Evolutionary conservation across 1,140 invertebrate genomes (phyloP).

Genomic region (Calliopsis andreniformis): DNA sequence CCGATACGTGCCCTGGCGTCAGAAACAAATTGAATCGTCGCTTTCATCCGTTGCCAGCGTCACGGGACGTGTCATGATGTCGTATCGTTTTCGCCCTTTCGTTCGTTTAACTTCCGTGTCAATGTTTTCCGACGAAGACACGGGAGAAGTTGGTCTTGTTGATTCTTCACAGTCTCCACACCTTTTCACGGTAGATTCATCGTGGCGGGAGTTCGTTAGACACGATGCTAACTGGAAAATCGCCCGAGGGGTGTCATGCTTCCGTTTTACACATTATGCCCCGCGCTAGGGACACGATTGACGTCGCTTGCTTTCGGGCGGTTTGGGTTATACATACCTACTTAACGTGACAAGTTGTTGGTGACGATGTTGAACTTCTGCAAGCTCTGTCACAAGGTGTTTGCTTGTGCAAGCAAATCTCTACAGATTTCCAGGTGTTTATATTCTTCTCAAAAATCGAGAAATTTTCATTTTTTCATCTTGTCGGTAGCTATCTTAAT

Average conservation of each 20-base stretch:
- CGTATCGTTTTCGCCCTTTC: neutral
- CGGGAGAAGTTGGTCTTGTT: conserved; percentile 14
- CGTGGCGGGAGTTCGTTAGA: conserved; percentile 53
- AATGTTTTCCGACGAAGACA: neutral
- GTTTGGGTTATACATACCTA: conserved; percentile 39
- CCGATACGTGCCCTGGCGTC: no score
- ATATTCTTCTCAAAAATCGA: neutral
- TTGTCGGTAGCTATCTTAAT: no score
- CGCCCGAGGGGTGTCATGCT: conserved; percentile 20
- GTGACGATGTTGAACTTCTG: no score
- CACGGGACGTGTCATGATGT: no score
- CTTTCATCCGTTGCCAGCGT: neutral
- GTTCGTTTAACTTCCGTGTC: neutral
- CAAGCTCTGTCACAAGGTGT: no score
- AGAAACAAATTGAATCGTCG: neutral
- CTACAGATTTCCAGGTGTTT: no score
- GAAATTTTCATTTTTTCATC: neutral
- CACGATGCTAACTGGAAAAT: conserved; percentile 39
- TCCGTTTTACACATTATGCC: conserved; percentile 50
- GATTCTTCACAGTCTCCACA: conserved; percentile 4
- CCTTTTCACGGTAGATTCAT: conserved; percentile 44
- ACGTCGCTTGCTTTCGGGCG: conserved; percentile 32
- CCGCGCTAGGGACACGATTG: neutral
- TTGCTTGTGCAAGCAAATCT: no score
- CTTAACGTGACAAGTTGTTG: conserved; percentile 12